Conservation (phyloP, 2,113 vertebrate genomes). For the Silurus asotus region DNA sequence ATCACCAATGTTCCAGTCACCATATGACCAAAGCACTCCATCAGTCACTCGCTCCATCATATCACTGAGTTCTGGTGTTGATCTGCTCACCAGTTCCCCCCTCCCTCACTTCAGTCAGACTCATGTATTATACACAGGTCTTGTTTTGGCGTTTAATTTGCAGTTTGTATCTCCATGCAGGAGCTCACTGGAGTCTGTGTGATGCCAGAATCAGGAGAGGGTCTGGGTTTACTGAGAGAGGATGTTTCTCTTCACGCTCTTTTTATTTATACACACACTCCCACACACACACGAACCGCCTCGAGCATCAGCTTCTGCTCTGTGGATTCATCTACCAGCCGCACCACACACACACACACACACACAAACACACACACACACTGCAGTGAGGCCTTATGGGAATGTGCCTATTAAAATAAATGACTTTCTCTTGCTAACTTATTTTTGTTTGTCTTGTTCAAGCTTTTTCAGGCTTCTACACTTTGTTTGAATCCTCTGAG, state of each 20-base stretch:
- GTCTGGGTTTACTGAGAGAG: background rate
- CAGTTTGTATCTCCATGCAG: background rate
- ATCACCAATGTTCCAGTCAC: background rate
- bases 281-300: background rate
- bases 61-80: background rate
- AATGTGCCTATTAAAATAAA: slow-evolving; percentile 5
- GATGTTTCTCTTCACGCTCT: slow-evolving; percentile 10
- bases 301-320: background rate
- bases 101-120: background rate
- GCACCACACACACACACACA: background rate
- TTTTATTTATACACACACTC: background rate
- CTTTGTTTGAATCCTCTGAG: background rate
- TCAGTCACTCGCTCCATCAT: background rate
- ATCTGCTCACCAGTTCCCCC: background rate
- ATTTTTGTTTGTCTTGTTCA: background rate
- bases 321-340: background rate
- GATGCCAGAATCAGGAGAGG: background rate
- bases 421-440: background rate
- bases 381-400: background rate
- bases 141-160: background rate
- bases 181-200: background rate
- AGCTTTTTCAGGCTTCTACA: background rate
- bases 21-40: background rate
- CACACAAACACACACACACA: background rate
- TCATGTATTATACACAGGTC: background rate